phyloP scores from a whole-genome alignment of 2,113 vertebrate species.

The Podilymbus podiceps region DNA sequence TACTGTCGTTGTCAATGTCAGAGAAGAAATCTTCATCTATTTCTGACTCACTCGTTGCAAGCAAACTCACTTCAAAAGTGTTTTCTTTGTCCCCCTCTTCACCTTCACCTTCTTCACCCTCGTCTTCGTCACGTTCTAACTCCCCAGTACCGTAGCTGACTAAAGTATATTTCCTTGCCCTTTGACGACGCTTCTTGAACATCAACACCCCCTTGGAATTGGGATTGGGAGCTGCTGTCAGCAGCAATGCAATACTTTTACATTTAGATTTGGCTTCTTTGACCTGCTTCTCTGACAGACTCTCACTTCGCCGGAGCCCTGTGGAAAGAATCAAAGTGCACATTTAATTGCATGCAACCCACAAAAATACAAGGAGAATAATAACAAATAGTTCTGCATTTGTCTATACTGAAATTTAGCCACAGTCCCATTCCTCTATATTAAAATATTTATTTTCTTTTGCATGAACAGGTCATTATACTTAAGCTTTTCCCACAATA shows the following conservation, averaged over 20 bases:
- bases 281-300: constrained; percentile 94
- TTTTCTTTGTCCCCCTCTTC: constrained; percentile 78
- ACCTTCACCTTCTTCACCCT: constrained; percentile 77
- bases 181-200: constrained; percentile 95
- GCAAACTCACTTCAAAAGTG: constrained; percentile 77
- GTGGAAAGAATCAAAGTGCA: neutral
- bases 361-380: neutral
- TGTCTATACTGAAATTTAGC: neutral
- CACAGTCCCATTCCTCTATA: neutral
- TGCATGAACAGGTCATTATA: neutral
- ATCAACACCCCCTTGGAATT: constrained; percentile 97
- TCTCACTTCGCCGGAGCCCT: constrained; percentile 94
- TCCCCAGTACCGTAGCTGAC: constrained; percentile 98
- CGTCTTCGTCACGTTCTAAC: constrained; percentile 79
- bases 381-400: neutral
- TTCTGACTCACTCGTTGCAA: constrained; percentile 80
- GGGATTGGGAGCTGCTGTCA: constrained; percentile 90
- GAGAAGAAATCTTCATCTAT: constrained; percentile 84
- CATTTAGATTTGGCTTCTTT: constrained; percentile 98
- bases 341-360: neutral
- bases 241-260: constrained; percentile 94
- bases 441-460: neutral
- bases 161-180: constrained; percentile 92
- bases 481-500: neutral
- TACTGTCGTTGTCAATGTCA: constrained; percentile 73